Evolutionary conservation across 1,140 invertebrate genomes (phyloP).

Genomic region (Campoletis sonorensis): DNA sequence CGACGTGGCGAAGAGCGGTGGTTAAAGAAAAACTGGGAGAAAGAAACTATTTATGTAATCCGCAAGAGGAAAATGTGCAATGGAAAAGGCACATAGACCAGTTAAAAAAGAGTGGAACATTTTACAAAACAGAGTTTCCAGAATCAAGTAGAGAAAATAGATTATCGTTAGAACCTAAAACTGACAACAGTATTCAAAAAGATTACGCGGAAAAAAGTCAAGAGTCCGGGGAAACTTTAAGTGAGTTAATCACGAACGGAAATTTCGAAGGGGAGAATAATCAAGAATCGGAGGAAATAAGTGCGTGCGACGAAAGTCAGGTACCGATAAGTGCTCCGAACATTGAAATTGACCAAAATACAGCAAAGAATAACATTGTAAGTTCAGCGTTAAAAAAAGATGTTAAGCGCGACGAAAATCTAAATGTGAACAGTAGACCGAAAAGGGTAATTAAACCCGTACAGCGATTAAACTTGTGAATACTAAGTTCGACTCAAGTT

Average conservation of each 20-base stretch:
- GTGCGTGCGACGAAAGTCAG: background rate
- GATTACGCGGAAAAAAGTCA: background rate
- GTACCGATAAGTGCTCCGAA: background rate
- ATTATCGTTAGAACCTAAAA: background rate
- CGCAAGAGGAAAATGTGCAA: constrained; percentile 33
- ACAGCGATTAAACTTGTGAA: constrained; percentile 23
- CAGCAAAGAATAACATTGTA: background rate
- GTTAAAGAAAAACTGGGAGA: constrained; percentile 44
- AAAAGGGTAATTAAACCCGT: constrained; percentile 26
- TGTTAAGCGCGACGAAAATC: constrained; percentile 7
- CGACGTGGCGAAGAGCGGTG: constrained; percentile 49
- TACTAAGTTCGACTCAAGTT: background rate
- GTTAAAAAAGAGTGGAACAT: background rate
- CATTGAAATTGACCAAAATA: background rate
- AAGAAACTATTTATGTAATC: constrained; percentile 47
- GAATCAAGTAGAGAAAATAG: background rate
- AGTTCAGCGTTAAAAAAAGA: background rate
- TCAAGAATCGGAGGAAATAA: background rate
- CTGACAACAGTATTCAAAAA: background rate
- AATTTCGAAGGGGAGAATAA: background rate
- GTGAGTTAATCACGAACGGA: constrained; percentile 9
- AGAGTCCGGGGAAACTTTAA: background rate
- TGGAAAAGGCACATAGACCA: constrained; percentile 38
- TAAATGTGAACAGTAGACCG: constrained; percentile 22
- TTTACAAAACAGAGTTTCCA: background rate